Evolutionary conservation across 2,113 vertebrate species (phyloP), one percentile per base, ranked within the genome.

Genomic region (Heteronetta atricapilla): DNA sequence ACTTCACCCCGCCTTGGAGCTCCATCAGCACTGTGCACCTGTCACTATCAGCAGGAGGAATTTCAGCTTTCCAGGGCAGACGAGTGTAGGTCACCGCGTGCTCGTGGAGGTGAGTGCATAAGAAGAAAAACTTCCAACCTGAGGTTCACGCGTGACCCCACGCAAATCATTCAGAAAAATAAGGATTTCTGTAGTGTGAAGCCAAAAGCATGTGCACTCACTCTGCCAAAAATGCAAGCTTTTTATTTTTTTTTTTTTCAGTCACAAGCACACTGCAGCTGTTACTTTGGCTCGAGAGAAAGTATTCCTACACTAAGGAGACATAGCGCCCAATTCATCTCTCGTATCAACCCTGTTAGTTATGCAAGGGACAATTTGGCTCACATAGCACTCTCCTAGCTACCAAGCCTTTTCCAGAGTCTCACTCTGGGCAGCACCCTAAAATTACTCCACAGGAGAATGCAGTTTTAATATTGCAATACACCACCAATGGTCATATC

Each of bases 191-290:
- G 66, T n/a, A 67, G n/a, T 75, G 55, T 82, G 50, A 55, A 89
- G 67, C 22, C 16, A 94, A 90, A 93, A 44, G 53, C 82, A 92
- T 91, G 72, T 36, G 25, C 15, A 10, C 26, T 82, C 21, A 29
- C 81, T 70, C 70, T 81, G 74, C 50, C 79, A 92, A 95, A 78
- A 93, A 93, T 68, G 1, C 28, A 66, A 16, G 10, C 19, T 52
- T 22, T 33, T 46, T 40, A 58, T 55, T 64, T 83, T 76, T 78
- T 38, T 38, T 8, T 95, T 91, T 85, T 38, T 0, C 56, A 75
- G 60, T 85, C 89, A 76, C 56, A 69, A 92, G 83, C 53, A 70
- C 50, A 88, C 36, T 95, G 97, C 97, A 97, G 97, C 96, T 97
- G 96, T 97, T 97, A 60, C 79, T 93, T 74, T 97, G 94, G 42